Conservation (phyloP, 1,140 invertebrate genomes). For the Drosophila pectinifera region DNA sequence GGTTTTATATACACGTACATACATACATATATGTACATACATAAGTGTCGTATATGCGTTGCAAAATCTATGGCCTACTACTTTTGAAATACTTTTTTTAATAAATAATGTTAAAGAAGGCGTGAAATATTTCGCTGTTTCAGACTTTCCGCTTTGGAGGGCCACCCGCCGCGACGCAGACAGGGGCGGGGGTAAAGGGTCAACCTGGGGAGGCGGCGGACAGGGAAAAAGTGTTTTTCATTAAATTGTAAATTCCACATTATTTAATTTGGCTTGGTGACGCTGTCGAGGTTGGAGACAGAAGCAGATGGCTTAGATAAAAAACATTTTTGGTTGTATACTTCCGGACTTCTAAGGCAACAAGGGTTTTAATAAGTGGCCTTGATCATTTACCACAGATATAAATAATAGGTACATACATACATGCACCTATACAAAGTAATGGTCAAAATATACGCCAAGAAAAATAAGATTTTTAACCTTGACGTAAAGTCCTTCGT, state of each 20-base stretch:
- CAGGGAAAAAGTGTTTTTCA: constrained; percentile 25
- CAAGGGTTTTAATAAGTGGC: background rate
- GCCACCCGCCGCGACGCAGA: constrained; percentile 46
- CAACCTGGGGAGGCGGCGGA: constrained; percentile 1
- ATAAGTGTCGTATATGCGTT: constrained; percentile 7
- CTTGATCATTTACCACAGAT: too few species aligned
- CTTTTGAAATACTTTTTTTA: constrained; percentile 70
- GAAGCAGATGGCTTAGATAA: constrained; percentile 27
- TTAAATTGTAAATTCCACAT: constrained; percentile 49
- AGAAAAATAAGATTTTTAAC: too few species aligned
- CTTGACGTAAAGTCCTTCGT: too few species aligned
- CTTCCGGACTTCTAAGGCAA: too few species aligned
- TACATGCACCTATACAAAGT: too few species aligned
- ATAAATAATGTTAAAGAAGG: constrained; percentile 81
- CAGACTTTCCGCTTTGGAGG: constrained; percentile 65
- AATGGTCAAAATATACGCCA: too few species aligned
- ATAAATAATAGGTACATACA: too few species aligned
- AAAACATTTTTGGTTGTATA: constrained; percentile 45
- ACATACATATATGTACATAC: background rate
- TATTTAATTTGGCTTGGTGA: constrained; percentile 43
- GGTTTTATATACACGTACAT: too few species aligned
- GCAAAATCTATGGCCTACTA: constrained; percentile 37
- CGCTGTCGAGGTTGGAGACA: constrained; percentile 4
- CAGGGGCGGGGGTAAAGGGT: constrained; percentile 8
- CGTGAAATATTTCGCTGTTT: constrained; percentile 76